A percentile compares a stretch with the other conserved stretches of the same genome.
phyloP scores from a whole-genome alignment of 2,888 invertebrate genomes.

The Xylota segnis region DNA sequence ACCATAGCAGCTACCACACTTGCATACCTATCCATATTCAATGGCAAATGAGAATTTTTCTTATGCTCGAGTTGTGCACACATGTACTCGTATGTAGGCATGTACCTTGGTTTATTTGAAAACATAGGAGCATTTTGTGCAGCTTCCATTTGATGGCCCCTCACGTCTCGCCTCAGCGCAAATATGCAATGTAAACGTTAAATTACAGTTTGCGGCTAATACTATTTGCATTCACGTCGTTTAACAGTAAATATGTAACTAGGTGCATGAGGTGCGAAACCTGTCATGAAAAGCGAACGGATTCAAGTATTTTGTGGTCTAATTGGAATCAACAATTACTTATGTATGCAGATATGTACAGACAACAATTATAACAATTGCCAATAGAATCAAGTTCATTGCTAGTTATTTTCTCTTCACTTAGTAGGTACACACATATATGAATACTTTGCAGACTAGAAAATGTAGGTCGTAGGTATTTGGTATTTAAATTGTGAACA shows the following conservation, averaged over 20 bases:
- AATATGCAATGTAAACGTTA: slow-evolving; percentile 36
- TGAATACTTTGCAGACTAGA: neutral
- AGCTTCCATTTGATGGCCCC: slow-evolving; percentile 17
- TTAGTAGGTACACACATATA: neutral
- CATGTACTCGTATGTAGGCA: neutral
- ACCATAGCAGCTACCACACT: neutral
- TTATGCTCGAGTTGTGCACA: neutral
- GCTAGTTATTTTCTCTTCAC: slow-evolving; percentile 18
- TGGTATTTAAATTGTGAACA: slow-evolving; percentile 40
- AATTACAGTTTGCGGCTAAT: slow-evolving; percentile 27
- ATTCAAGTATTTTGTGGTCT: slow-evolving; percentile 47
- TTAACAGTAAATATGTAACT: slow-evolving; percentile 34
- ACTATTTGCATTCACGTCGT: slow-evolving; percentile 51
- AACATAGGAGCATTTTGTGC: slow-evolving; percentile 27
- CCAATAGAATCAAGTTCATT: slow-evolving; percentile 24
- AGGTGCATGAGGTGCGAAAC: slow-evolving; percentile 53
- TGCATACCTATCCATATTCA: slow-evolving; percentile 1
- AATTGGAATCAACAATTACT: slow-evolving; percentile 46
- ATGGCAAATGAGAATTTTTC: slow-evolving; percentile 14
- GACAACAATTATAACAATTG: slow-evolving; percentile 38
- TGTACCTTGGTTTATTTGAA: neutral
- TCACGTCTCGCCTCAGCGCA: slow-evolving; percentile 1
- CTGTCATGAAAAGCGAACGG: slow-evolving; percentile 33
- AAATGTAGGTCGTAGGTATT: slow-evolving; percentile 16
- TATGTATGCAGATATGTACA: neutral